Base-by-base conservation (phyloP, 2,797 vertebrate species). In the Lophius americanus region DNA sequence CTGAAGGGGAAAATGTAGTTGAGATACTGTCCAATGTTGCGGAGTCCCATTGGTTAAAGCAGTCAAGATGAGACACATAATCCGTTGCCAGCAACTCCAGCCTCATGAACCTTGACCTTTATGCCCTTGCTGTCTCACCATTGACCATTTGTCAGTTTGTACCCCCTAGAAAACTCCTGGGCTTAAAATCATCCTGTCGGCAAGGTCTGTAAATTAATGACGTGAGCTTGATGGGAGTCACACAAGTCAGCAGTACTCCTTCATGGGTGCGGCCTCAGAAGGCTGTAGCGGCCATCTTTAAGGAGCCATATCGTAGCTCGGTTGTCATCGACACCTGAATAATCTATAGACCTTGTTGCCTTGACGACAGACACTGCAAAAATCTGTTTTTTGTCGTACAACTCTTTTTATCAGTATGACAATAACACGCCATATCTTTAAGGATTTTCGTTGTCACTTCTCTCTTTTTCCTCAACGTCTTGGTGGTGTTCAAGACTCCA, bases 401-500 rank as follows among this genome's bases (percentile, higher is more conserved):
- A 95, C 95, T 92, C 88, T 94, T 95, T 93, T 94, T 94, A 94
- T 94, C 93, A 94, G 94, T 94, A 94, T 95, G 90, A 93, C 95
- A 92, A 88, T 64, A 67, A 95, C 94, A 94, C 94, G 95, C 96
- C 92, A 94, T 95, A 95, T 94, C 96, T 91, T 95, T 95, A 95
- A 80, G 94, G 95, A 95, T 95, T 95, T 95, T 94, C 91, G 84
- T 90, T 86, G 88, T 90, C 75, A 81, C 91, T 93, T 88, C 89
- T 91, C 88, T 94, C 23, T 1, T 1, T 94, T 95, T 95, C 89
- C 93, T 97, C 95, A 95, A 94, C 90, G 94, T 98, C 95, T 96
- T 96, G 95, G 93, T 96, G 95, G 93, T 95, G 93, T 96, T 95
- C 93, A 95, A 95, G 95, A 97, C 96, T 93, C 94, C 68, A 93